These are phyloP conservation scores for Ahaetulla prasina DNA, from an alignment of 2,113 vertebrate genomes.

Conservation along the genomic window DNA sequence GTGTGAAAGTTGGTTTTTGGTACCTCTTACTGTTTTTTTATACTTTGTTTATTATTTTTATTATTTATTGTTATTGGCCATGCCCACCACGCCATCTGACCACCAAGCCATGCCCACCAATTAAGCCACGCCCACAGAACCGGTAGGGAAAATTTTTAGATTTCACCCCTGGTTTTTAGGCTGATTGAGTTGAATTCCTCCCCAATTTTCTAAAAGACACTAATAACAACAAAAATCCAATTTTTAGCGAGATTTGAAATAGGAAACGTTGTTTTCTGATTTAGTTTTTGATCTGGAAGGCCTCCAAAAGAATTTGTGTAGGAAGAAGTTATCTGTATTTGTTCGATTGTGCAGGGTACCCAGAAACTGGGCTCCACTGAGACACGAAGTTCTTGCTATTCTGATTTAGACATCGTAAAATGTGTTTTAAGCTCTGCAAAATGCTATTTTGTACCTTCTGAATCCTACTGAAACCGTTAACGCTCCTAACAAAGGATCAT, in stretches of 20 bases:
- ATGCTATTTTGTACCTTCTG: conserved; percentile 5
- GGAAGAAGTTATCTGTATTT: not conserved
- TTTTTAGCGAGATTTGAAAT: not conserved
- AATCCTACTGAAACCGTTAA: conserved; percentile 12
- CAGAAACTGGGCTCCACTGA: not conserved
- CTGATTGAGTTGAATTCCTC: not conserved
- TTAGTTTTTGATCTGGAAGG: not conserved
- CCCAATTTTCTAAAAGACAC: not conserved
- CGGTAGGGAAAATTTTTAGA: no score
- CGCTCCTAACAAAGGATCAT: conserved; percentile 9
- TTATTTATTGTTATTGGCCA: no score
- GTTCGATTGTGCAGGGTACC: not conserved
- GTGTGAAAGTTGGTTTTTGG: no score
- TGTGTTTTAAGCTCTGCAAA: conserved; percentile 17
- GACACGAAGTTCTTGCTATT: not conserved
- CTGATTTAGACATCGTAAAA: conserved; percentile 16
- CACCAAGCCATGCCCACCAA: no score
- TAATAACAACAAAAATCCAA: not conserved
- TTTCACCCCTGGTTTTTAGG: no score
- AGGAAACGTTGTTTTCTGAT: not conserved
- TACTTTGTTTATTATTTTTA: no score
- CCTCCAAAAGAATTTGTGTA: not conserved
- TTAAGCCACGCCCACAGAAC: no score
- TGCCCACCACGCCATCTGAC: no score
- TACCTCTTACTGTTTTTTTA: no score